Base-by-base conservation (phyloP, 1,140 invertebrate genomes). In the Telenomus remus region DNA sequence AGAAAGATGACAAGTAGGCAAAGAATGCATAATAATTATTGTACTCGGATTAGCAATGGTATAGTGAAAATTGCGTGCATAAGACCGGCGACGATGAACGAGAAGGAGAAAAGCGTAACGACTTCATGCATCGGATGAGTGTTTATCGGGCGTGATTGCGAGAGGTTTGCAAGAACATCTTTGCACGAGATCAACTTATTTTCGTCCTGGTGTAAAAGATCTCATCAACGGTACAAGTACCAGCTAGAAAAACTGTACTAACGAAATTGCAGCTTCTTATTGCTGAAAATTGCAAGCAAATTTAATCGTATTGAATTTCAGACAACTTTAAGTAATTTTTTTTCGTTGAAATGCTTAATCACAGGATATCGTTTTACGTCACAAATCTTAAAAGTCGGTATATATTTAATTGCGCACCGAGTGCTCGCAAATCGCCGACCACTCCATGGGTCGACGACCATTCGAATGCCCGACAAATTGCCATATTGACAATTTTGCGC, bases 41-140 rank as follows among this genome's bases (percentile, higher is more conserved):
- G 61, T 60, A n/a, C 1, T 19, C 14, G 46, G 35, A 74, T n/a
- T n/a, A n/a, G n/a, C n/a, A n/a, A n/a, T n/a, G 61, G 60, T 48
- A 60, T 55, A 65, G 65, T 70, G 73, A 65, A 70, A 76, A 76
- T 8, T 16, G 12, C 14, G 27, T 27, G 6, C 6, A 8, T 7
- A 59, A 49, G 43, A 54, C 10, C 44, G 37, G 66, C 27, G 50
- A 56, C 66, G 69, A 68, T 57, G 57, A 48, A 73, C 59, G 54
- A 66, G 60, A 51, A 77, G 70, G 63, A 79, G 61, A 74, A 79
- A 79, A 72, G 66, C 74, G 78, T 80, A 76, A 80, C 75, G 77
- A 81, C 83, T 84, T 83, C 80, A 84, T 84, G 83, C 78, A 81
- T 78, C 81, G 79, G 55, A 66, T 80, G 77, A 70, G 75, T 74